Percentiles rank a stretch among this genome's conserved stretches.
These are phyloP conservation scores for Delphinapterus leucas DNA, from an alignment of 2,113 vertebrate species.

Conservation along the genomic window DNA sequence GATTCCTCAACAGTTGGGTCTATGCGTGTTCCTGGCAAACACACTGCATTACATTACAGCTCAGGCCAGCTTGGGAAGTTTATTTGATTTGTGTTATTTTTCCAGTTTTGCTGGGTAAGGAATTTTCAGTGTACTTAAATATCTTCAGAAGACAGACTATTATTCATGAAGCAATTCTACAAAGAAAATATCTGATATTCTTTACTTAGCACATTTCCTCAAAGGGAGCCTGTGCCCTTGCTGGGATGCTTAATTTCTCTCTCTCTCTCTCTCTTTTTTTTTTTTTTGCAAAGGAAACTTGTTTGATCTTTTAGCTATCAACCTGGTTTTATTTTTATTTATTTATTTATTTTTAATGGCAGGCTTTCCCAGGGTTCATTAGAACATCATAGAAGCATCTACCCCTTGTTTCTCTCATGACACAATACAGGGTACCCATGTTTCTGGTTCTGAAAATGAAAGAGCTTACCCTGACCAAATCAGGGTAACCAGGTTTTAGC, in stretches of 20 bases:
- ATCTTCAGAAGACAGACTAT: slow-evolving; percentile 12
- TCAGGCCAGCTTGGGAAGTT: not conserved
- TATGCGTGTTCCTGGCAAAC: not conserved
- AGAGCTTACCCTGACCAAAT: not conserved
- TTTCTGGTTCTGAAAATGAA: slow-evolving; percentile 5
- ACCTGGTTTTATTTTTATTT: slow-evolving; percentile 29
- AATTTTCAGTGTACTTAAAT: slow-evolving; percentile 47
- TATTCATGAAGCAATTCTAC: slow-evolving; percentile 65
- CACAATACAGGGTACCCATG: not conserved
- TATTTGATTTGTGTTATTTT: slow-evolving; percentile 29
- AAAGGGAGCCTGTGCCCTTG: slow-evolving; percentile 37
- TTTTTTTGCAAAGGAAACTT: slow-evolving; percentile 63
- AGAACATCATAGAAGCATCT: not conserved
- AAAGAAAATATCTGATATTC: slow-evolving; percentile 64
- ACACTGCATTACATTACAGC: not conserved
- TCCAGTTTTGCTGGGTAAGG: slow-evolving; percentile 50
- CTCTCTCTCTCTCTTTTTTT: not conserved
- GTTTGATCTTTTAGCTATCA: slow-evolving; percentile 69
- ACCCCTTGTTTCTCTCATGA: not conserved
- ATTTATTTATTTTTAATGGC: slow-evolving; percentile 10
- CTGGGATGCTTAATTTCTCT: slow-evolving; percentile 56
- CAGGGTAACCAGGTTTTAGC: not conserved
- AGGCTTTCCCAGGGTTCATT: slow-evolving; percentile 24
- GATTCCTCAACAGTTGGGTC: too few relatives aligned
- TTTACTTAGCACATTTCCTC: slow-evolving; percentile 43